Percentiles rank a stretch among this genome's conserved stretches.
These are phyloP conservation scores for Monochamus alternatus DNA, from an alignment of 2,888 invertebrate genomes.

Conservation along the genomic window DNA sequence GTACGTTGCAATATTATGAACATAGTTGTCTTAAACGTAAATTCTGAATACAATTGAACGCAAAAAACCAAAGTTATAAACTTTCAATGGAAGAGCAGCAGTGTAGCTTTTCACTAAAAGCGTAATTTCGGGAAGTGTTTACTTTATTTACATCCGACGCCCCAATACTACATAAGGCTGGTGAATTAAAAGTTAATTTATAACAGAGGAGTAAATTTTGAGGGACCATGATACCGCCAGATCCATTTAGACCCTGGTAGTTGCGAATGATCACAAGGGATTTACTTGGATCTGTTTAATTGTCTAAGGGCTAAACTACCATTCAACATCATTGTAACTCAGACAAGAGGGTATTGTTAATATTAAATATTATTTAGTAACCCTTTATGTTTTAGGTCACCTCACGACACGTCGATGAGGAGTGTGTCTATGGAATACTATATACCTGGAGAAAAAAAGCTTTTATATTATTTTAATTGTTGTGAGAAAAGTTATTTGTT, in stretches of 20 bases:
- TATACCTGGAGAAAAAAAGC: no score
- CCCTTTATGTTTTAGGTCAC: neutral
- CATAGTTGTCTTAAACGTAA: no score
- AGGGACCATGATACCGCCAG: slow-evolving; percentile 2
- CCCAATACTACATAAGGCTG: neutral
- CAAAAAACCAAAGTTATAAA: no score
- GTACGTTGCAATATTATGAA: no score
- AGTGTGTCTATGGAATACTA: neutral
- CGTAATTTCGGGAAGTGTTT: neutral
- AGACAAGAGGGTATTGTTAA: slow-evolving; percentile 12
- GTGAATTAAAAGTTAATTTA: slow-evolving; percentile 1
- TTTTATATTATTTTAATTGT: no score
- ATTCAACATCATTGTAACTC: slow-evolving; percentile 6
- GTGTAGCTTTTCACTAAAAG: neutral
- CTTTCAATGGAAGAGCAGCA: no score
- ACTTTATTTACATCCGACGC: neutral
- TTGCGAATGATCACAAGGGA: slow-evolving; percentile 10
- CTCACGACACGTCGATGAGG: neutral
- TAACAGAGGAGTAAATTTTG: slow-evolving; percentile 1
- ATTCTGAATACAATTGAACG: no score
- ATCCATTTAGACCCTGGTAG: slow-evolving; percentile 10
- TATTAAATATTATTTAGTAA: slow-evolving; percentile 7
- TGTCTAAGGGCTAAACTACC: slow-evolving; percentile 12
- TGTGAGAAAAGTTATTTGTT: no score
- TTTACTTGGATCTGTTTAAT: slow-evolving; percentile 13